A percentile compares a stretch with the other conserved stretches of the same genome.
These are phyloP conservation scores for Eurois occulta DNA, from an alignment of 2,888 invertebrate genomes.

Conservation along the genomic window DNA sequence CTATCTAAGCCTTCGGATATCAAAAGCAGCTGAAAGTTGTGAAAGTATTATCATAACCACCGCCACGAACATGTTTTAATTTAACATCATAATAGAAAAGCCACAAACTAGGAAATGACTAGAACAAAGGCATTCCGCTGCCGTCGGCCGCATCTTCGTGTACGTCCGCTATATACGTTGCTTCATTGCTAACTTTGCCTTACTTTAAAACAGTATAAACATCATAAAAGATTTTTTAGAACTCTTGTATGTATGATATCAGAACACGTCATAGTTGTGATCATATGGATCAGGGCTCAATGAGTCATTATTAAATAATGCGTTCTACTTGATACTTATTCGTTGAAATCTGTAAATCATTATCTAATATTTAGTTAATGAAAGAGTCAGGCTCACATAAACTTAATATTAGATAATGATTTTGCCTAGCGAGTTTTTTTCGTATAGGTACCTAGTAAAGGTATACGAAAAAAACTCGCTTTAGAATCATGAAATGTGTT, in stretches of 20 bases:
- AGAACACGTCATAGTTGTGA: neutral
- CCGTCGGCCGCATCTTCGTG: constrained; percentile 65
- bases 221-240: neutral
- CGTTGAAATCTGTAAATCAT: neutral
- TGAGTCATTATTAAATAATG: neutral
- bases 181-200: constrained; percentile 8
- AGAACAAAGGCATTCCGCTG: constrained; percentile 72
- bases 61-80: constrained; percentile 19
- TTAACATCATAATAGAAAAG: constrained; percentile 24
- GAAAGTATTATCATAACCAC: constrained; percentile 1
- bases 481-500: neutral
- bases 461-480: neutral
- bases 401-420: too few species aligned
- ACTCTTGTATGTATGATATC: neutral
- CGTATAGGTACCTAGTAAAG: too few species aligned
- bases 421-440: too few species aligned
- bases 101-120: constrained; percentile 61
- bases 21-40: constrained; percentile 14
- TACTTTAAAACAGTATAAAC: neutral
- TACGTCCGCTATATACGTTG: constrained; percentile 41
- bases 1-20: neutral
- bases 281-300: neutral
- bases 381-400: neutral
- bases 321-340: neutral
- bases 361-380: neutral